Conservation (phyloP, 2,797 vertebrate genomes). For the Macropus fuliginosus region DNA sequence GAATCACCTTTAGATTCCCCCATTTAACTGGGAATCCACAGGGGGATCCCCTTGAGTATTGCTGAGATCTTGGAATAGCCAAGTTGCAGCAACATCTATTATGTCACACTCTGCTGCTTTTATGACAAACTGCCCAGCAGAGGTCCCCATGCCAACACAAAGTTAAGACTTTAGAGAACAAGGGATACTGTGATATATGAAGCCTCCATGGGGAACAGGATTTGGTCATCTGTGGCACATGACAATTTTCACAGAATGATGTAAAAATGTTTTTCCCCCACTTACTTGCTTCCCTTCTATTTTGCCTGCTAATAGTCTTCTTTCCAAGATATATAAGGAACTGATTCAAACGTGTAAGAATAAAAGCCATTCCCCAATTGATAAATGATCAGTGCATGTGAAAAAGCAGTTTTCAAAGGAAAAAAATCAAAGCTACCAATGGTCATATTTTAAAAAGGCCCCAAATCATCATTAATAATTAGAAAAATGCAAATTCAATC, state of each 20-base stretch:
- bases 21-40: not conserved
- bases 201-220: not conserved
- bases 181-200: not conserved
- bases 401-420: not conserved
- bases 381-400: not conserved
- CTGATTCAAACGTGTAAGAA: not conserved
- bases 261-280: not conserved
- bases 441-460: not conserved
- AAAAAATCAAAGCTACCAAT: not conserved
- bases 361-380: not conserved
- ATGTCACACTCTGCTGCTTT: not conserved
- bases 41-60: not conserved
- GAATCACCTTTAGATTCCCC: not conserved
- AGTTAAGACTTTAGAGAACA: not conserved
- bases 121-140: not conserved
- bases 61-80: not conserved
- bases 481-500: not conserved
- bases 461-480: not conserved
- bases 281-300: not conserved
- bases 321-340: not conserved
- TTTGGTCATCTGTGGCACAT: not conserved
- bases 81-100: not conserved
- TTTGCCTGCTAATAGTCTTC: not conserved
- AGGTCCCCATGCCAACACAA: not conserved
- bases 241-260: not conserved